Evolutionary conservation across 2,888 invertebrate species (phyloP).

Genomic region (Epinotia nisella): DNA sequence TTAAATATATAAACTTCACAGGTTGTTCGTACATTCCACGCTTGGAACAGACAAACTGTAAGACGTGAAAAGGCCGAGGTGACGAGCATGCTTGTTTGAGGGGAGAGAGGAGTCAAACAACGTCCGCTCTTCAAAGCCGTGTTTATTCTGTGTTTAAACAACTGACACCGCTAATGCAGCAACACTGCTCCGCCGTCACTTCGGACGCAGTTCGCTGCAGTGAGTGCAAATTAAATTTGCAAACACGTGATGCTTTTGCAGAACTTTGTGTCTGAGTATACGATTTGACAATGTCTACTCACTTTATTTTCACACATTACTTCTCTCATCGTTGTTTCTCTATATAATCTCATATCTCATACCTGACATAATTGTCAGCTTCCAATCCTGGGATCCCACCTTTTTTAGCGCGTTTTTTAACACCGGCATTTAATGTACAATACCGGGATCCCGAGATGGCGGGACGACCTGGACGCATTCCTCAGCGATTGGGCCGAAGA

Average conservation of each 20-base stretch:
- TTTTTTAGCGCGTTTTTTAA: no score
- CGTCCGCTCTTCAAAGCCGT: conserved; percentile 70
- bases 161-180: conserved; percentile 73
- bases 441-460: no score
- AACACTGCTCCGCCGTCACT: conserved; percentile 49
- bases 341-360: not conserved
- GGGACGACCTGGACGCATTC: no score
- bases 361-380: no score
- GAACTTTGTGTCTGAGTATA: conserved; percentile 16
- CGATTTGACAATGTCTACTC: conserved; percentile 2
- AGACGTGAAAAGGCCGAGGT: conserved; percentile 76
- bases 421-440: no score
- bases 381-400: no score
- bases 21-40: conserved; percentile 63
- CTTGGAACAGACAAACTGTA: conserved; percentile 63
- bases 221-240: conserved; percentile 36
- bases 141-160: conserved; percentile 65
- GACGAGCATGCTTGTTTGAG: conserved; percentile 77
- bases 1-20: conserved; percentile 53
- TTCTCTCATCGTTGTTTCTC: not conserved
- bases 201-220: conserved; percentile 13
- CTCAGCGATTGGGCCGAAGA: no score
- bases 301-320: conserved; percentile 3
- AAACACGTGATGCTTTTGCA: conserved; percentile 27
- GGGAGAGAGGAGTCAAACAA: conserved; percentile 65